Percentiles rank a stretch among this genome's conserved stretches.
phyloP scores from a whole-genome alignment of 1,140 invertebrate species.

The Eueides isabella region DNA sequence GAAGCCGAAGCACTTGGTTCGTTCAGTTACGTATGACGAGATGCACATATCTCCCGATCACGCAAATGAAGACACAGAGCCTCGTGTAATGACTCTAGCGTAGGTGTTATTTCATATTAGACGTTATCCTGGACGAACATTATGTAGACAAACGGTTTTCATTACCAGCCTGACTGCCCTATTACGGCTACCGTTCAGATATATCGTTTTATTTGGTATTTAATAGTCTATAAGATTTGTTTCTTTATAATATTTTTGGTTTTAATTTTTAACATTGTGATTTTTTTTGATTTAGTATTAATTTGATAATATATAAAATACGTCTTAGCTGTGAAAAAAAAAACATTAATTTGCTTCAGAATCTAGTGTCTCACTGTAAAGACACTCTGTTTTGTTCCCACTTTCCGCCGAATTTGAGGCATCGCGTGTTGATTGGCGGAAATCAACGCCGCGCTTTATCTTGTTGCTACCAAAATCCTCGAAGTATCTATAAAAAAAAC shows the following conservation, averaged over 20 bases:
- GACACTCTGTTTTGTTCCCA: too few relatives aligned
- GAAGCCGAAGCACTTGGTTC: too few relatives aligned
- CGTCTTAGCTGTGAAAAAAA: too few relatives aligned
- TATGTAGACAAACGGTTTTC: conserved; percentile 68
- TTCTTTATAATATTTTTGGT: neutral
- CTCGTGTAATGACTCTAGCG: conserved; percentile 57
- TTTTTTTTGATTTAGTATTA: neutral
- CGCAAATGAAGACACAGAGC: conserved; percentile 60
- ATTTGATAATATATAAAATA: neutral
- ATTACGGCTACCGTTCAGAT: conserved; percentile 31
- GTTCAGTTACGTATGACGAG: too few relatives aligned
- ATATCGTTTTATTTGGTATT: conserved; percentile 24
- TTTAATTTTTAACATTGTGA: neutral
- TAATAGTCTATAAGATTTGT: conserved; percentile 17
- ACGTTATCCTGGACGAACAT: conserved; percentile 66
- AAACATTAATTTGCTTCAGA: too few relatives aligned
- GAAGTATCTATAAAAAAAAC: too few relatives aligned
- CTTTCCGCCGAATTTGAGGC: too few relatives aligned
- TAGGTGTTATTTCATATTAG: conserved; percentile 71
- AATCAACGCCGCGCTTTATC: too few relatives aligned
- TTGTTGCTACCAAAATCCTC: too few relatives aligned
- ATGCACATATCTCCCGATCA: conserved; percentile 58
- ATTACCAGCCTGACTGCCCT: conserved; percentile 52
- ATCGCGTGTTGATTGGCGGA: too few relatives aligned
- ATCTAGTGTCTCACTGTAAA: too few relatives aligned